Base-by-base conservation (phyloP, 2,888 invertebrate genomes). In the Leptinotarsa juncta region DNA sequence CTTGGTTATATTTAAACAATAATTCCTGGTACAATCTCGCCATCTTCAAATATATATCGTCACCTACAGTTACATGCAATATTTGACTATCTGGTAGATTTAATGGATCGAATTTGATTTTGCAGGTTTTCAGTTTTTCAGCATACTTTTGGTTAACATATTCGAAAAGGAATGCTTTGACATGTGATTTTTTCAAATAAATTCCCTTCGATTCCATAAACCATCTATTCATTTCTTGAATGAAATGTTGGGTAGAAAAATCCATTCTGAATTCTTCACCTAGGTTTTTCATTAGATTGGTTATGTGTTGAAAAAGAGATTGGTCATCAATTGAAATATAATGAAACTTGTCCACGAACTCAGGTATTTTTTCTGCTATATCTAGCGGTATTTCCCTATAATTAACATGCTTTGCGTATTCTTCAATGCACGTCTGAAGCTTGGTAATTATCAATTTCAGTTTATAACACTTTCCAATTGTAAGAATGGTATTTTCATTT, bases 151-250 rank as follows among this genome's bases (percentile, higher is more conserved):
- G 15, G 50, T 18, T 66, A 4, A 16, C 15, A 14, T 20, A n/a
- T 3, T 66, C 66, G 20, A 32, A 66, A 14, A 66, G 23, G 12
- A 66, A 66, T 14, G 66, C 48, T 50, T 20, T 66, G 16, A 66
- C 66, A 23, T 66, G 48, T 66, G 66, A 49, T 48, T 66, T 49
- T 20, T 50, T 66, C 3, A 66, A 7, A n/a, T 32, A 49, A 12
- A 49, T 49, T 50, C 66, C 66, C 5, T 42, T 66, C 49, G 15
- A 4, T 18, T 48, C 50, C 49, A 49, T 49, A 12, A 66, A 66
- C 66, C 66, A 66, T 42, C n/a, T 50, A n/a, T 66, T 32, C 32
- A 66, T 66, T 20, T 49, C 42, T 49, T 49, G 20, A 18, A 66
- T 16, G 66, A 66, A 66, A 5, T 42, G 20, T 42, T 42, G 20